phyloP scores from a whole-genome alignment of 2,113 vertebrate species.

The Eretmochelys imbricata region DNA sequence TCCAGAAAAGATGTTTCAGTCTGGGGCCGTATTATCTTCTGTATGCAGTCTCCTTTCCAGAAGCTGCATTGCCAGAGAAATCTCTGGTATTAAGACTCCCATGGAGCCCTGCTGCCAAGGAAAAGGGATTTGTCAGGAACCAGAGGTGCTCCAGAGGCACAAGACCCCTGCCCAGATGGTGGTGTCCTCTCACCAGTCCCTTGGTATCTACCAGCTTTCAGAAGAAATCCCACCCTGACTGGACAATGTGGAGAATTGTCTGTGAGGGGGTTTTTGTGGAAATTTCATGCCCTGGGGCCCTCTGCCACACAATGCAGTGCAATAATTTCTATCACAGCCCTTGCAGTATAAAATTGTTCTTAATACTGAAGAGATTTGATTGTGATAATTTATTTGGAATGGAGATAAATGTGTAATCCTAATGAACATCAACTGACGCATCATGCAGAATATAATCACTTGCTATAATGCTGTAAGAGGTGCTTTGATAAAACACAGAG shows the following conservation, averaged over 20 bases:
- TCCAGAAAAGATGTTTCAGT: background rate
- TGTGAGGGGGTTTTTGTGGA: background rate
- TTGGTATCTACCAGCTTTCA: background rate
- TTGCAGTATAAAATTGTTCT: background rate
- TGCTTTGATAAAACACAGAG: background rate
- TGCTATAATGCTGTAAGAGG: background rate
- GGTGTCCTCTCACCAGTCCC: background rate
- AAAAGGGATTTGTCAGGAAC: background rate
- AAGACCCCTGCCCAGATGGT: background rate
- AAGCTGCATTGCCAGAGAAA: background rate
- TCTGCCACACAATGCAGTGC: background rate
- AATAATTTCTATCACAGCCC: background rate
- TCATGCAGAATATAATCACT: background rate
- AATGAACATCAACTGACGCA: background rate
- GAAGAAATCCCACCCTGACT: background rate
- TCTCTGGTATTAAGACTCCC: background rate
- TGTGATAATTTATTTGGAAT: background rate
- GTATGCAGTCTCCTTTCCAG: background rate
- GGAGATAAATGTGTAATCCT: background rate
- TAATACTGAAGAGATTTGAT: background rate
- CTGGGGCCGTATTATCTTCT: background rate
- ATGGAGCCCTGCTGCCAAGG: background rate
- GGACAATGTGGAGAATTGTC: background rate
- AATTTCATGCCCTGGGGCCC: background rate
- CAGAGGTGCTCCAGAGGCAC: background rate